Base-by-base conservation (phyloP, 1,140 invertebrate species). In the Campoletis sonorensis region DNA sequence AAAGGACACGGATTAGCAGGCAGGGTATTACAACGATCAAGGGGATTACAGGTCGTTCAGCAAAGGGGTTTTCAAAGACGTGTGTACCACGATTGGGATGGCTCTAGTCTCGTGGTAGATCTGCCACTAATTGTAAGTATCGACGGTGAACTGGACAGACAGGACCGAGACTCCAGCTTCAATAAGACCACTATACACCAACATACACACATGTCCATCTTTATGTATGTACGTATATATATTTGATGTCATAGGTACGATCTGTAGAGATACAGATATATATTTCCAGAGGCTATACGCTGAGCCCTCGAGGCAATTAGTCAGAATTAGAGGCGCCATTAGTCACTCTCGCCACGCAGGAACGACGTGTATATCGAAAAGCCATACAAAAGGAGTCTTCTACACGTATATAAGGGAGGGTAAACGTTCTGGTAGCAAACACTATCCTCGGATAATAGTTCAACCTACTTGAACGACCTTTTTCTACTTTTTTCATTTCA, bases 311-410 rank as follows among this genome's bases (percentile, higher is more conserved):
- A 51, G 51, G 23, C 80, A 79, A 87, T 88, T 87, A 87, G 85
- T 84, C 81, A 86, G 83, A 87, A 88, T 88, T 87, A 84, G 79
- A 85, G 82, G 84, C 81, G 81, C 45, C 80, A 85, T 83, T 84
- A 86, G 84, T 83, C 81, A 85, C 79, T 82, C 77, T 82, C 81
- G 21, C 58, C 54, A 67, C 37, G 61, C 76, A 45, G 76, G 8
- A 77, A 21, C 73, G 40, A 30, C 73, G 4, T 33, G 30, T 33
- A 70, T 33, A 70, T 27, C 16, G 67, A 77, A 13, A 77, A 30
- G 54, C 76, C 58, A 26, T 33, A 70, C 30, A 70, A 30, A 21
- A 70, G 16, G 4, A n/a, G 67, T 30, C 16, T 0, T 70, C 54
- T n/a, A 37, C 30, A 18, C 18, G 16, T 37, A 67, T 58, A 51